A percentile compares a stretch with the other conserved stretches of the same genome.
These are phyloP conservation scores for Rana temporaria DNA, from an alignment of 2,113 vertebrate species.

Conservation along the genomic window DNA sequence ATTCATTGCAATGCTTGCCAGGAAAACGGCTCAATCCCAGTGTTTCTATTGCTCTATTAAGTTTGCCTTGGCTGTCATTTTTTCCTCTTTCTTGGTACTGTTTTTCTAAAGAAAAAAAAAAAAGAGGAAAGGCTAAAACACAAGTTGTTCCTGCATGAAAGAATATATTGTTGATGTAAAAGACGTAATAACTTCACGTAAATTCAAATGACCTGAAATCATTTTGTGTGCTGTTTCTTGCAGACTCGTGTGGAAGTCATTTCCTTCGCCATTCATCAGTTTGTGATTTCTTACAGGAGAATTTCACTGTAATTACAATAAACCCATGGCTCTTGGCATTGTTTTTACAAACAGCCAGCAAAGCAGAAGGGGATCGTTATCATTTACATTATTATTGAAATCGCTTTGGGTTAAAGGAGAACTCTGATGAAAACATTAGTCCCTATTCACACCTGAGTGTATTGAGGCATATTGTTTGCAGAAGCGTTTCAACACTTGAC, in stretches of 20 bases:
- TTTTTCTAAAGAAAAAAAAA: background rate
- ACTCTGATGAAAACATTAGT: too few species aligned
- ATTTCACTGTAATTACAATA: too few species aligned
- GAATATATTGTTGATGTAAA: conserved; percentile 23
- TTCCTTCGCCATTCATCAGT: background rate
- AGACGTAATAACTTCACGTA: background rate
- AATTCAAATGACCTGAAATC: conserved; percentile 12
- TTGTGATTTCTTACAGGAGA: too few species aligned
- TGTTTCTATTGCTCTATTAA: background rate
- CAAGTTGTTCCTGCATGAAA: conserved; percentile 22
- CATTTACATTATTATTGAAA: background rate
- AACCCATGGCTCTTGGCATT: background rate
- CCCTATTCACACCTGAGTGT: too few species aligned
- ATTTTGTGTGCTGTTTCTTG: background rate
- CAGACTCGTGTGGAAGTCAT: conserved; percentile 26
- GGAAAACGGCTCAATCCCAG: background rate
- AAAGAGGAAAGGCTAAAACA: background rate
- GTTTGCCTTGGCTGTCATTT: background rate
- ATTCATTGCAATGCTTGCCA: background rate
- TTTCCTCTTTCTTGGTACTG: background rate
- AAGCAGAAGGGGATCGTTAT: background rate
- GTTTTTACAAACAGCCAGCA: background rate
- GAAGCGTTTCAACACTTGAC: too few species aligned
- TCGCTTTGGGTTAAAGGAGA: background rate
- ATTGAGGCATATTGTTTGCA: too few species aligned